phyloP scores from a whole-genome alignment of 2,797 vertebrate genomes.

The Protosalanx chinensis region DNA sequence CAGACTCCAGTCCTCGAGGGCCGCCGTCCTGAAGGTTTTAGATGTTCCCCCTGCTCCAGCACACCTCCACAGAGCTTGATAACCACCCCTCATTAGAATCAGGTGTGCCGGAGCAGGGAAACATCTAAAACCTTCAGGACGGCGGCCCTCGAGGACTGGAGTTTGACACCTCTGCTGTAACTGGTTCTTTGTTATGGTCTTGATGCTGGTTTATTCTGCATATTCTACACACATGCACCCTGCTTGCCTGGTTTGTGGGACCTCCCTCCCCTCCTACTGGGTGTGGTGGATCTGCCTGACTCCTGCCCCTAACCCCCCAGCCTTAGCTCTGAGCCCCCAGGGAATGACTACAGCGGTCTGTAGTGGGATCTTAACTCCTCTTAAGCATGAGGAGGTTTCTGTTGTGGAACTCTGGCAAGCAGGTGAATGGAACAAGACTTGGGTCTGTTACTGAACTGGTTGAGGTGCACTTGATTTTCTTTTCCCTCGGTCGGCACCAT shows the following conservation, averaged over 20 bases:
- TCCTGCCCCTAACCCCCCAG: slow-evolving; percentile 33
- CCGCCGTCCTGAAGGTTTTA: too few species aligned
- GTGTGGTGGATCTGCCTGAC: slow-evolving; percentile 43
- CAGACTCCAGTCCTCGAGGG: too few species aligned
- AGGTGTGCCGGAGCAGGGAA: too few species aligned
- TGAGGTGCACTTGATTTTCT: background rate
- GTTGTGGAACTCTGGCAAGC: background rate
- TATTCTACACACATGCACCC: background rate
- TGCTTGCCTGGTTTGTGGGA: slow-evolving; percentile 12
- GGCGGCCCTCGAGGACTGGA: too few species aligned
- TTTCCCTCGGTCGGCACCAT: background rate
- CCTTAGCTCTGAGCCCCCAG: slow-evolving; percentile 25
- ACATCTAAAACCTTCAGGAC: too few species aligned
- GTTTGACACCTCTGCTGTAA: slow-evolving; percentile 19
- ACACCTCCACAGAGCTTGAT: too few species aligned
- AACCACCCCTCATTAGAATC: too few species aligned
- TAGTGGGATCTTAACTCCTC: background rate
- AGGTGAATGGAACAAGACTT: background rate
- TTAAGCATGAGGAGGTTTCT: background rate
- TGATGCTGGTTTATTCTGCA: slow-evolving; percentile 8
- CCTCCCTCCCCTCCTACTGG: slow-evolving; percentile 19
- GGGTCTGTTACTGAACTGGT: background rate
- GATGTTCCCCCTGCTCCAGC: too few species aligned
- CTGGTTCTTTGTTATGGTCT: slow-evolving; percentile 27
- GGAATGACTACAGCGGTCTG: background rate